A percentile compares a stretch with the other conserved stretches of the same genome.
phyloP scores from a whole-genome alignment of 64 coral and sea anemone species.

The Pocillopora verrucosa region DNA sequence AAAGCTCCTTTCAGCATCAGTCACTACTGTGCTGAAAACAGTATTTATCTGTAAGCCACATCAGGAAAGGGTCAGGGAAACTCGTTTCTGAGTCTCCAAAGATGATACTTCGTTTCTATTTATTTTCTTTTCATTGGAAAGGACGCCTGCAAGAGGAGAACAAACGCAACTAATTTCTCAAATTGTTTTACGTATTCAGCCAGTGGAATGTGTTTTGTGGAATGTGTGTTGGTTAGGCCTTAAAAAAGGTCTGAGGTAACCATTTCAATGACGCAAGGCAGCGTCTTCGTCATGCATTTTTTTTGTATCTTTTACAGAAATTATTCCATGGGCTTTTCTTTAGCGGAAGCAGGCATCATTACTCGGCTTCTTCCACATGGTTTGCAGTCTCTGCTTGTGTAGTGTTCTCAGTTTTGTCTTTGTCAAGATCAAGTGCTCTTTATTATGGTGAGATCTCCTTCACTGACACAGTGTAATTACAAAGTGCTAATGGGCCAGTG shows the following conservation, averaged over 20 bases:
- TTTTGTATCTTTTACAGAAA: constrained; percentile 59
- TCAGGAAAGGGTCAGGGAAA: too few relatives aligned
- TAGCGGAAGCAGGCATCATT: constrained; percentile 51
- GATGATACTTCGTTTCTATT: background rate
- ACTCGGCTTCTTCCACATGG: constrained; percentile 67
- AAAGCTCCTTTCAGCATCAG: too few relatives aligned
- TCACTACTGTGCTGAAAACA: too few relatives aligned
- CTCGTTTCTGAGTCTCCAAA: background rate
- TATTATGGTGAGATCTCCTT: constrained; percentile 65
- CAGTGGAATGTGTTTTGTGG: background rate
- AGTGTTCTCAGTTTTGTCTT: constrained; percentile 69
- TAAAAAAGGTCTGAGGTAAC: too few relatives aligned
- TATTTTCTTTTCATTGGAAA: background rate
- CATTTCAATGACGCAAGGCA: background rate
- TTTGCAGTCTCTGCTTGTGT: constrained; percentile 57
- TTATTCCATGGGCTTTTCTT: constrained; percentile 64
- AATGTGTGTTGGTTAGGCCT: background rate
- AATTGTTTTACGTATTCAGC: background rate
- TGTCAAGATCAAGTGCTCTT: constrained; percentile 89
- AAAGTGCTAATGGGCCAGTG: too few relatives aligned
- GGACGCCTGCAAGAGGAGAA: too few relatives aligned
- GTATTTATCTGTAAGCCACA: too few relatives aligned
- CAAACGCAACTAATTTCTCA: too few relatives aligned
- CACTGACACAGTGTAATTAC: background rate
- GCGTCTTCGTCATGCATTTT: background rate